Base-by-base conservation (phyloP, 2,888 invertebrate species). In the Caenorhabditis plicata region DNA sequence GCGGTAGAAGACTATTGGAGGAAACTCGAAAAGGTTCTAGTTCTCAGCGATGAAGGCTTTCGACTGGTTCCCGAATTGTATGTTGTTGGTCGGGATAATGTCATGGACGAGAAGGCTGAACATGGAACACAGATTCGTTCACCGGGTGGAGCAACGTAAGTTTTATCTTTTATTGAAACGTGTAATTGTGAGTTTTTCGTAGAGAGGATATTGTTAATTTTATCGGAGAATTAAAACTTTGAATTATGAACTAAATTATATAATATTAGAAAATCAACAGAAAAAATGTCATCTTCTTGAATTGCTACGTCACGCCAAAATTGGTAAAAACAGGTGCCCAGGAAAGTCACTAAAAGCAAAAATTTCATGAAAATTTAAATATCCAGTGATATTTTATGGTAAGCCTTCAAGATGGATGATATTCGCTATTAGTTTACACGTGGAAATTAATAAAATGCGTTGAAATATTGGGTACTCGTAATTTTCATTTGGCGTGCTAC, bases 31-130 rank as follows among this genome's bases (percentile, higher is more conserved):
- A 64, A 64, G 39, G 35, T 57, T 13, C 19, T 73, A 25, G 66
- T 69, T 2, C 40, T 51, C 13, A 64, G 57, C 17, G 67, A 67
- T 1, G 35, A 62, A 13, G 69, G 69, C 17, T 68, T 68, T 42
- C 66, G 71, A 17, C 56, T 72, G 27, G 67, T 78, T n/a, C 78
- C 78, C 7, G 78, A 78, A 42, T 49, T 78, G 31, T 78, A 75
- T 54, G 52, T 56, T 15, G 72, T 72, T 2, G 57, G 68, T 17
- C 51, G 54, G 7, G 72, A 78, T 13, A 43, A 69, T 45, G 92
- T 94, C 5, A 86, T 88, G 43, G 87, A 87, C n/a, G 96, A 98
- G 83, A 89, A 91, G 77, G 85, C 86, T 73, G 87, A 89, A 40
- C 95, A 95, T 0, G 92, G 94, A n/a, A 91, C 90, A 2, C 78